A percentile compares a stretch with the other conserved stretches of the same genome.
Evolutionary conservation across 2,113 vertebrate genomes (phyloP).

Genomic region (Aegotheles bennettii): DNA sequence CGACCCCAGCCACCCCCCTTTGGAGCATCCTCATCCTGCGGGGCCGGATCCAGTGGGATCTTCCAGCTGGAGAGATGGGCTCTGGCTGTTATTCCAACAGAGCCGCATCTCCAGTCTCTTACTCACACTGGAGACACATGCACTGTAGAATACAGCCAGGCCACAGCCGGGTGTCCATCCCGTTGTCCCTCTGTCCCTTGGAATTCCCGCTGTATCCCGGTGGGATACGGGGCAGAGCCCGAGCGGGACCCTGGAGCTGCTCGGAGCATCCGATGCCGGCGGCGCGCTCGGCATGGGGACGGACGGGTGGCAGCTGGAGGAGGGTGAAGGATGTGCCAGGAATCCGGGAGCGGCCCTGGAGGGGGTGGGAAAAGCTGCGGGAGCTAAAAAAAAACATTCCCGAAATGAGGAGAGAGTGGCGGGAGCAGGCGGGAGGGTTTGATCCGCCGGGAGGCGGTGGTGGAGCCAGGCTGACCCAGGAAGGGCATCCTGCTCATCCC

Average conservation of each 20-base stretch:
- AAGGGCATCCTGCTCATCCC: no score
- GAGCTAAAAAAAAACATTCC: no score
- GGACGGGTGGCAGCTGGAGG: background rate
- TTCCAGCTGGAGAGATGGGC: conserved; percentile 51
- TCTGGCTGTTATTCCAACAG: conserved; percentile 98
- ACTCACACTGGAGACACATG: conserved; percentile 99
- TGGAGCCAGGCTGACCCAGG: no score
- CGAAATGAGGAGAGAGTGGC: no score
- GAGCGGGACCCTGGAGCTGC: background rate
- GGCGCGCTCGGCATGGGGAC: background rate
- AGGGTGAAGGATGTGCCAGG: background rate
- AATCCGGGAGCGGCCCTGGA: background rate
- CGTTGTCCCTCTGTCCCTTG: background rate
- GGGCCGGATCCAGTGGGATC: background rate
- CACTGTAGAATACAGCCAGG: conserved; percentile 99
- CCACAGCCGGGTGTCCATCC: conserved; percentile 39
- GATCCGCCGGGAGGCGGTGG: no score
- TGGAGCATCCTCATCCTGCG: fast-evolving
- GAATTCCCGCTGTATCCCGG: no score
- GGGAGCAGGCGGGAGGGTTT: no score
- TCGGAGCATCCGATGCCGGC: background rate
- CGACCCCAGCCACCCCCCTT: background rate
- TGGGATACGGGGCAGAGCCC: background rate
- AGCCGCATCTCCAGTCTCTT: conserved; percentile 91
- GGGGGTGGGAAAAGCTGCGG: no score